Conservation (phyloP, 2,888 invertebrate genomes). For the Adineta ricciae region DNA sequence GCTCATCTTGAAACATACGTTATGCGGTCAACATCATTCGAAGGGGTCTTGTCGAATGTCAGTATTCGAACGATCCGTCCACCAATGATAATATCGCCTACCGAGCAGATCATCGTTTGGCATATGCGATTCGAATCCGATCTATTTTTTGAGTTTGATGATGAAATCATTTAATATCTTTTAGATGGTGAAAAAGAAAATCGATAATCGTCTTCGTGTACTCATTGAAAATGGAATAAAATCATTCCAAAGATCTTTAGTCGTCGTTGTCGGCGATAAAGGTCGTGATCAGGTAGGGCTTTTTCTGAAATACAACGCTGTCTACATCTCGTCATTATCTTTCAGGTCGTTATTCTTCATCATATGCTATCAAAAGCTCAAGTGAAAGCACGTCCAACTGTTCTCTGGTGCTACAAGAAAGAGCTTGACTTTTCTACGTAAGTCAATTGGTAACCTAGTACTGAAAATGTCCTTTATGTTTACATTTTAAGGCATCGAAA, state of each 20-base stretch:
- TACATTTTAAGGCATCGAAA: constrained; percentile 34
- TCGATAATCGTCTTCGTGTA: constrained; percentile 85
- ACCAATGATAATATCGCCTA: background rate
- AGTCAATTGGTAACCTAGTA: constrained; percentile 23
- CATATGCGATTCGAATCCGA: too few species aligned
- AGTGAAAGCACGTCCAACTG: constrained; percentile 79
- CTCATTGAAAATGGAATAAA: constrained; percentile 93
- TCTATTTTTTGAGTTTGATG: too few species aligned
- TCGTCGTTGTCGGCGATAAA: constrained; percentile 87
- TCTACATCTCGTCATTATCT: constrained; percentile 45
- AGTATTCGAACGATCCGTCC: background rate
- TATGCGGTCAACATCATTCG: background rate
- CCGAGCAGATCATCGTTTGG: too few species aligned
- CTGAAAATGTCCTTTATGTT: background rate
- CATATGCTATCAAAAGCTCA: constrained; percentile 90
- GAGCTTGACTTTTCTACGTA: constrained; percentile 76
- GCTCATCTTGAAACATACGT: background rate
- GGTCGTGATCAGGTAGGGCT: constrained; percentile 67
- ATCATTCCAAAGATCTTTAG: constrained; percentile 78
- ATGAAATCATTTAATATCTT: background rate
- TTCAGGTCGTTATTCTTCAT: constrained; percentile 78
- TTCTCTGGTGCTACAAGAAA: constrained; percentile 97
- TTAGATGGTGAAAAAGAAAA: constrained; percentile 55
- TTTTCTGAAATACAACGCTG: background rate
- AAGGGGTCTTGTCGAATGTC: background rate